A percentile compares a stretch with the other conserved stretches of the same genome.
Evolutionary conservation across 2,797 vertebrate genomes (phyloP).

Genomic region (Danio jaintianensis): DNA sequence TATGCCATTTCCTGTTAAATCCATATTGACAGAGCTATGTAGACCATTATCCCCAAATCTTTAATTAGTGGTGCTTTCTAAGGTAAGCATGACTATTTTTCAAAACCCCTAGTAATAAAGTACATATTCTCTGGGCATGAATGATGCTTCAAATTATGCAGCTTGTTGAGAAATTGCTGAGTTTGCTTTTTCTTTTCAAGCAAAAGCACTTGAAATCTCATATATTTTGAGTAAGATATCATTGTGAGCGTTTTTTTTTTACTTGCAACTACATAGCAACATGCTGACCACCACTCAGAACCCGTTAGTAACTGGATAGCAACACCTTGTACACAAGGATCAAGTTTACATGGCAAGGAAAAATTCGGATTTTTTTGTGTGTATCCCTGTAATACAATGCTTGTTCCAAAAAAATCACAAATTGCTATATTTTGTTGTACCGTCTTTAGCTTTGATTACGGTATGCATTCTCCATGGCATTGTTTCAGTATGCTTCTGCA

Average conservation of each 20-base stretch:
- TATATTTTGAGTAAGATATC: neutral
- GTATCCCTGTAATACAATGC: too few relatives aligned
- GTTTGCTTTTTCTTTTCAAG: neutral
- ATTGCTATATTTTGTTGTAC: too few relatives aligned
- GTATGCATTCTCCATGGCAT: too few relatives aligned
- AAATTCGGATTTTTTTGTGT: too few relatives aligned
- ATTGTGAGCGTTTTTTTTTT: neutral
- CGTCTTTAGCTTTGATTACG: too few relatives aligned
- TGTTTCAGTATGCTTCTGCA: too few relatives aligned
- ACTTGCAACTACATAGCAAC: too few relatives aligned
- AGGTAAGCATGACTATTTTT: slow-evolving; percentile 4
- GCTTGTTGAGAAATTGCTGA: neutral
- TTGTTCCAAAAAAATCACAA: too few relatives aligned
- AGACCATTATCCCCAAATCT: slow-evolving; percentile 13
- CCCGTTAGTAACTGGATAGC: too few relatives aligned
- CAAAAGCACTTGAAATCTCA: neutral
- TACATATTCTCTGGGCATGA: neutral
- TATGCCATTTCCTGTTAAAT: slow-evolving; percentile 20
- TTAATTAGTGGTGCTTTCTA: slow-evolving; percentile 9
- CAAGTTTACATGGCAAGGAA: too few relatives aligned
- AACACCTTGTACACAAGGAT: too few relatives aligned
- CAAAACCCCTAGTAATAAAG: neutral
- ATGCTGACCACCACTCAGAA: too few relatives aligned
- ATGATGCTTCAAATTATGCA: neutral
- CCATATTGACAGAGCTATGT: slow-evolving; percentile 7